Conservation (phyloP, 2,113 vertebrate genomes). For the Entelurus aequoreus region DNA sequence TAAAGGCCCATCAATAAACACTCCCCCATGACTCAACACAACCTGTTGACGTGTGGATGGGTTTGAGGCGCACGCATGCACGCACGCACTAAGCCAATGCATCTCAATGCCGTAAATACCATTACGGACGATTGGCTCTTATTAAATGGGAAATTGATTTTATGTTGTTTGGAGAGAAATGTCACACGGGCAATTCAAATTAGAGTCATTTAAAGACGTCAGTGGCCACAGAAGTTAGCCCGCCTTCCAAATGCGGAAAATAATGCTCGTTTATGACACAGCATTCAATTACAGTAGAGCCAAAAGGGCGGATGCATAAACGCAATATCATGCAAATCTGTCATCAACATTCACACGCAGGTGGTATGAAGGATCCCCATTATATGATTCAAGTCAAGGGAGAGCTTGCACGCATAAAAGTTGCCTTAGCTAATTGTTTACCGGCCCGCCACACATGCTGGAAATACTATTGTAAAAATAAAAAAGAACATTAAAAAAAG, state of each 20-base stretch:
- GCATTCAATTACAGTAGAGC: neutral
- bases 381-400: conserved; percentile 8
- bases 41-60: conserved; percentile 54
- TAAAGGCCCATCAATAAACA: conserved; percentile 75
- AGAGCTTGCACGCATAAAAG: conserved; percentile 25
- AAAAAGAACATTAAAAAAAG: too few relatives aligned
- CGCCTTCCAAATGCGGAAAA: neutral
- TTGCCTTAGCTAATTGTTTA: too few relatives aligned
- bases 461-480: too few relatives aligned
- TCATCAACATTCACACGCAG: conserved; percentile 3
- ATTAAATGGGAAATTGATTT: conserved; percentile 1
- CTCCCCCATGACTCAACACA: conserved; percentile 65
- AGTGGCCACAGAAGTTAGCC: neutral
- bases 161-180: neutral
- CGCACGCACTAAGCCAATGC: conserved; percentile 48
- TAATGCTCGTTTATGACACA: neutral
- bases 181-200: neutral
- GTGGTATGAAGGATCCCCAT: conserved; percentile 6
- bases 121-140: conserved; percentile 7
- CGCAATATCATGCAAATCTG: neutral
- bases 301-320: neutral
- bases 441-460: too few relatives aligned
- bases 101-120: conserved; percentile 60
- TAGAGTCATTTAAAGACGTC: neutral
- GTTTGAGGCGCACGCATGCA: conserved; percentile 50